Evolutionary conservation across 2,888 invertebrate species (phyloP), one percentile per base, ranked within the genome.

Genomic region (Eurytoma adleriae): DNA sequence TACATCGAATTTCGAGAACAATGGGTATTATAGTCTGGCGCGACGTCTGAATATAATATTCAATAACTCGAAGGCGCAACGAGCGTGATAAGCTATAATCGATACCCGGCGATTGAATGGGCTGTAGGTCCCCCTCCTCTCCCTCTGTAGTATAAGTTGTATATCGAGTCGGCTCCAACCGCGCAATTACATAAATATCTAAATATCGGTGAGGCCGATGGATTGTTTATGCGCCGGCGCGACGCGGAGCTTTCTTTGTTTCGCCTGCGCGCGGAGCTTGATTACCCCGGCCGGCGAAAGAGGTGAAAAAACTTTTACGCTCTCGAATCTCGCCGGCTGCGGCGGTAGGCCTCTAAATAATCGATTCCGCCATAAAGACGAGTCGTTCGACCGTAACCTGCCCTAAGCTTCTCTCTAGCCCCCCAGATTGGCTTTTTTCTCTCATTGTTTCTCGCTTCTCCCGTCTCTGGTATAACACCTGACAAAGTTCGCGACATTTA

Each of bases 341-440:
- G 7, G 40, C 7, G 40, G 40, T 3, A 40, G 56, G 57, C 62
- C 57, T 68, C 57, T 50, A 69, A 79, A 79, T 74, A 78, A 73
- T 79, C 56, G 69, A 79, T 69, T 74, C 50, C 64, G n/a, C 73
- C 69, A 64, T 62, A 79, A 79, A 74, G 57, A 79, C 62, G 27
- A 69, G 57, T 62, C 61, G 56, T 56, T 68, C 62, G 78, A 73
- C 7, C 62, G 61, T 61, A 72, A 59, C 59, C 72, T 59, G 66
- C 57, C 14, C 71, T 71, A 57, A 71, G 70, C 71, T 67, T 61
- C 68, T 40, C 40, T 68, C 72, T 30, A 72, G 52, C 68, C 4
- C 40, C 78, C 24, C 12, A 40, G 24, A 5, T 14, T 27, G 62
- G 18, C 18, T 76, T 70, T 73, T 56, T 18, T 54, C 72, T 56